Evolutionary conservation across 2,113 vertebrate species (phyloP).

Genomic region (Ageneiosus marmoratus): DNA sequence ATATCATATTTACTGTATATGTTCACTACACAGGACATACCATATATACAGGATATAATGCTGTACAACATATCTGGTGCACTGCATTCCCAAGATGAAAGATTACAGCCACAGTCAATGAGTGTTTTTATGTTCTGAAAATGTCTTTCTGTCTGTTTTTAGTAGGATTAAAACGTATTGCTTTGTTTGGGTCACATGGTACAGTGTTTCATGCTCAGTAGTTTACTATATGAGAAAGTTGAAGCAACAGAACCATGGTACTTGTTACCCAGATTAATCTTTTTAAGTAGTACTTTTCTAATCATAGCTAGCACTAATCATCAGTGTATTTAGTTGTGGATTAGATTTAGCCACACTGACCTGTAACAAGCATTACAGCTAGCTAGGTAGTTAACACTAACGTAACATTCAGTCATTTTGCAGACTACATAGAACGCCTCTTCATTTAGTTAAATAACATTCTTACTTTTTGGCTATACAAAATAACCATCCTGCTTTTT

Average conservation of each 20-base stretch:
- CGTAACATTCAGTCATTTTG: not conserved
- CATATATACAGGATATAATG: no score
- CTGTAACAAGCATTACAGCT: not conserved
- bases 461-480: not conserved
- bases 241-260: not conserved
- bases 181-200: not conserved
- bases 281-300: not conserved
- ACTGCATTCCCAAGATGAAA: no score
- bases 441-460: not conserved
- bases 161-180: not conserved
- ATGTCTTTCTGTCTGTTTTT: not conserved
- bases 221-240: not conserved
- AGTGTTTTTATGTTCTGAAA: no score
- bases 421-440: not conserved
- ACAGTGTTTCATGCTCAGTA: not conserved
- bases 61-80: no score
- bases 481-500: not conserved
- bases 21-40: no score
- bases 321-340: not conserved
- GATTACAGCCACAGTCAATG: no score
- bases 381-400: not conserved
- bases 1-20: no score
- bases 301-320: not conserved
- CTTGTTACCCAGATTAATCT: not conserved
- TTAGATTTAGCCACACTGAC: not conserved